A percentile compares a stretch with the other conserved stretches of the same genome.
These are phyloP conservation scores for Sciurus niger DNA, from an alignment of 2,113 vertebrate species.

Conservation along the genomic window DNA sequence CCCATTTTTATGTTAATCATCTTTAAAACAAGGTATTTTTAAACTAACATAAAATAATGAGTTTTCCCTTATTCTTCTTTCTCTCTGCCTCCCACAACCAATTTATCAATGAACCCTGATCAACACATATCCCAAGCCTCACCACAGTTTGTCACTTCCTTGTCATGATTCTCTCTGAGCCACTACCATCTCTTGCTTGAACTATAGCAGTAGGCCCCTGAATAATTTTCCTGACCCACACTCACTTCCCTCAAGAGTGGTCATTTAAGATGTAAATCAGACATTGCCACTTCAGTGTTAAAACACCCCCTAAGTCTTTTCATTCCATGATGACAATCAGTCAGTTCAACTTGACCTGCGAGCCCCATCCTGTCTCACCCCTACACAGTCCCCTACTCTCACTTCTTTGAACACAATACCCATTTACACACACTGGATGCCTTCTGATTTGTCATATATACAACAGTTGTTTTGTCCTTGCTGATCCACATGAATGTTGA, in stretches of 20 bases:
- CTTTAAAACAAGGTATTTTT: background rate
- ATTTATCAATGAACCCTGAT: background rate
- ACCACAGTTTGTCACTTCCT: background rate
- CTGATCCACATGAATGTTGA: background rate
- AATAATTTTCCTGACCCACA: background rate
- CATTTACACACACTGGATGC: background rate
- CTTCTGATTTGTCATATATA: conserved; percentile 1
- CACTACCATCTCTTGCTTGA: background rate
- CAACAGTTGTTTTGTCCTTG: background rate
- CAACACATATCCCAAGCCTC: background rate
- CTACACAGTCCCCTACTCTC: background rate
- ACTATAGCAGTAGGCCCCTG: background rate
- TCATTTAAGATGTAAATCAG: background rate
- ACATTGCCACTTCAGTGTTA: background rate
- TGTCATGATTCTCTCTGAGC: background rate
- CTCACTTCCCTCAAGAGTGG: background rate
- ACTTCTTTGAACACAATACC: background rate
- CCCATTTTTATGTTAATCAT: background rate
- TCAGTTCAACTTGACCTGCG: background rate
- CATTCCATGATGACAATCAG: background rate
- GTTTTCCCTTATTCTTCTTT: background rate
- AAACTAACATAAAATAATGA: background rate
- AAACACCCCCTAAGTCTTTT: background rate
- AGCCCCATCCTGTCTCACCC: too few relatives aligned
- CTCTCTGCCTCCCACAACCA: background rate